Percentiles rank a stretch among this genome's conserved stretches.
These are phyloP conservation scores for Misgurnus anguillicaudatus DNA, from an alignment of 2,113 vertebrate genomes.

Conservation along the genomic window DNA sequence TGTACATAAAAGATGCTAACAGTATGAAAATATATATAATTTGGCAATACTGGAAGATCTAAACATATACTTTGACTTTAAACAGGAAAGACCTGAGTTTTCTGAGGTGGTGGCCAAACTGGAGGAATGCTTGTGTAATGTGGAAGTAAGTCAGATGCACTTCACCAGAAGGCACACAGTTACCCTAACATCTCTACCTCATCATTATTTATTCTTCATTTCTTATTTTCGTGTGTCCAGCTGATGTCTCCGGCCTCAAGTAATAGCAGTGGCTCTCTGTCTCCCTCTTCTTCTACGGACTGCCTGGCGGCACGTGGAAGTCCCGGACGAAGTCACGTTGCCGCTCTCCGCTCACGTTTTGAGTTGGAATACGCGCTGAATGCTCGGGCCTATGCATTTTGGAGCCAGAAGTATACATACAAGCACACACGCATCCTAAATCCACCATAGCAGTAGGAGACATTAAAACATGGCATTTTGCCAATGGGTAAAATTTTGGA, in stretches of 20 bases:
- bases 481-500: too few species aligned
- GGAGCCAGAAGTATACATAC: conserved; percentile 79
- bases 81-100: conserved; percentile 91
- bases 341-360: conserved; percentile 84
- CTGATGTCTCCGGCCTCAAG: conserved; percentile 93
- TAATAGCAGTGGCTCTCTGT: conserved; percentile 93
- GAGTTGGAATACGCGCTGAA: conserved; percentile 89
- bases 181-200: not conserved
- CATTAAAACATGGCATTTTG: too few species aligned
- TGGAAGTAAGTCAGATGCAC: conserved; percentile 77
- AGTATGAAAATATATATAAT: not conserved
- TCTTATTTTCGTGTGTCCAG: conserved; percentile 64
- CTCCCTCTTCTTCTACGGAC: conserved; percentile 87
- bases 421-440: conserved; percentile 2
- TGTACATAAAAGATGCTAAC: not conserved
- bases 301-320: conserved; percentile 79
- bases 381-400: conserved; percentile 74
- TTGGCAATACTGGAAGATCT: too few species aligned
- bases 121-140: conserved; percentile 91
- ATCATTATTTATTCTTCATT: too few species aligned
- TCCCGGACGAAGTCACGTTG: conserved; percentile 87
- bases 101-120: conserved; percentile 89
- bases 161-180: not conserved
- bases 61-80: not conserved
- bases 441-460: not conserved